These are phyloP conservation scores for Pilophorus perplexus DNA, from an alignment of 2,888 invertebrate genomes.

Conservation along the genomic window DNA sequence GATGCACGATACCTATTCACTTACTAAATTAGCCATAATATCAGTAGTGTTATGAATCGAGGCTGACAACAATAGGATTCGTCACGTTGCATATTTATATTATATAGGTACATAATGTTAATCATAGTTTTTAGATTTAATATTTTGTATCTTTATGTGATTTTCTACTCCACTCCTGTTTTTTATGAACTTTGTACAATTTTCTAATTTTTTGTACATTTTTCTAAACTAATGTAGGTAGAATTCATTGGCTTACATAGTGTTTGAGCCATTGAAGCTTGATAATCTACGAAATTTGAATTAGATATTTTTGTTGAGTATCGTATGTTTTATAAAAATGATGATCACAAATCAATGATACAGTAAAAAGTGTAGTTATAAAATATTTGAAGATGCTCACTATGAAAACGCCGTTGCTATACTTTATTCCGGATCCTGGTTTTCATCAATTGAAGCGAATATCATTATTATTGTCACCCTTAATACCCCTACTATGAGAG, in stretches of 20 bases:
- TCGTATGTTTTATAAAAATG: slow-evolving; percentile 41
- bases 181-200: slow-evolving; percentile 43
- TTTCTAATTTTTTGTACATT: slow-evolving; percentile 44
- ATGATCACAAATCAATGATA: slow-evolving; percentile 41
- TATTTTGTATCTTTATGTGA: slow-evolving; percentile 42
- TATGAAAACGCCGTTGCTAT: slow-evolving; percentile 34
- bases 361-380: slow-evolving; percentile 33
- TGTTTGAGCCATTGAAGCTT: slow-evolving; percentile 40
- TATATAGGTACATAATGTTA: slow-evolving; percentile 38
- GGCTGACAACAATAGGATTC: slow-evolving; percentile 40
- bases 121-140: slow-evolving; percentile 43
- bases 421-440: slow-evolving; percentile 26
- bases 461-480: slow-evolving; percentile 29
- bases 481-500: slow-evolving; percentile 5
- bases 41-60: slow-evolving; percentile 38
- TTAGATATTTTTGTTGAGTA: slow-evolving; percentile 43
- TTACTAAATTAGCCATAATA: slow-evolving; percentile 31
- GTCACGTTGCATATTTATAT: slow-evolving; percentile 38
- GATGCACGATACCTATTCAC: slow-evolving; percentile 24
- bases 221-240: slow-evolving; percentile 42
- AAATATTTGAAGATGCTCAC: slow-evolving; percentile 40
- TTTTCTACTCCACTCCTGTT: slow-evolving; percentile 44
- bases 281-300: slow-evolving; percentile 40
- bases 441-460: slow-evolving; percentile 16
- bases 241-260: slow-evolving; percentile 41